Evolutionary conservation across 2,113 vertebrate species (phyloP).

Genomic region (Stegastes partitus): DNA sequence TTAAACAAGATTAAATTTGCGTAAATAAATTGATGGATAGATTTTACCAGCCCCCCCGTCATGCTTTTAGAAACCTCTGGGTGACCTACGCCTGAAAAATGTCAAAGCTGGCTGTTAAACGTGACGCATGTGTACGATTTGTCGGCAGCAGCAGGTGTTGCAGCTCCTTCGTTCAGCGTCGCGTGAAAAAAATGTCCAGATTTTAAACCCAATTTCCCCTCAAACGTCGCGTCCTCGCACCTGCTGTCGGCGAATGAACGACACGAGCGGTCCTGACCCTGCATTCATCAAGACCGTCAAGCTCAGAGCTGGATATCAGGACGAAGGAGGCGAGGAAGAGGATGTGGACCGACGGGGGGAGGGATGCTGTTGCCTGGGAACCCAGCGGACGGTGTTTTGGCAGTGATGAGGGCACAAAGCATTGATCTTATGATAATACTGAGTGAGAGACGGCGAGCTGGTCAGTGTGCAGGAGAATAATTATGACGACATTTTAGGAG

Average conservation of each 20-base stretch:
- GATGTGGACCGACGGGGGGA: background rate
- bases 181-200: no score
- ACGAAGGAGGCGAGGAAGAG: constrained; percentile 28
- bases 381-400: constrained; percentile 44
- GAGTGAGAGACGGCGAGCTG: constrained; percentile 21
- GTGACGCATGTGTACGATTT: no score
- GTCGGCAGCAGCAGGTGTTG: no score
- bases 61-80: no score
- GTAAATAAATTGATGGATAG: no score
- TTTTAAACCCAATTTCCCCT: no score
- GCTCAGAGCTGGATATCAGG: constrained; percentile 42
- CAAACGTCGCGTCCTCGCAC: background rate
- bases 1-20: no score
- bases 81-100: no score
- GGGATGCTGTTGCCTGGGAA: constrained; percentile 82
- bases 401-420: constrained; percentile 46
- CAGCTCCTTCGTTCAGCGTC: no score
- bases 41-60: no score
- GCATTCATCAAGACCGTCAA: constrained; percentile 76
- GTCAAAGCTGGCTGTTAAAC: no score
- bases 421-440: constrained; percentile 83
- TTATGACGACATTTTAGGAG: no score
- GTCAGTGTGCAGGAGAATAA: constrained; percentile 1
- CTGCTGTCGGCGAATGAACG: background rate
- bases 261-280: constrained; percentile 74